Base-by-base conservation (phyloP, 2,113 vertebrate genomes). In the Vidua chalybeata region DNA sequence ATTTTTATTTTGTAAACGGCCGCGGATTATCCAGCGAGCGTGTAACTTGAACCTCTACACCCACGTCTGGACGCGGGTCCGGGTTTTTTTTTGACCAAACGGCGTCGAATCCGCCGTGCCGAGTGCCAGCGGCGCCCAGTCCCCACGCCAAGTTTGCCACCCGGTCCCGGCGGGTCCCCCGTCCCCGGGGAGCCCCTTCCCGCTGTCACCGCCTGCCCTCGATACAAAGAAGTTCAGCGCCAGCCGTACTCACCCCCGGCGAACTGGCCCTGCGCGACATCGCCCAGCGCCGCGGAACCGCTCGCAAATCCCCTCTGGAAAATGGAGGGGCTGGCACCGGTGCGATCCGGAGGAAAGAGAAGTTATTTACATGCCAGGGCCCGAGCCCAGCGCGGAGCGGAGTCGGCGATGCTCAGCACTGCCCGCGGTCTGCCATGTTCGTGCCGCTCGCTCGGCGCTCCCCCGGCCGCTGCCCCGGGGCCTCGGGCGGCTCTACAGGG, bases 161-260 rank as follows among this genome's bases (percentile, higher is more conserved):
- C 58, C 49, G 54, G 27, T 72, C 24, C 56, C 69, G 55, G 73
- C 66, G 11, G 71, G 54, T 75, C 26, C 37, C 17, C 48, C 8
- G 20, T 87, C 80, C 52, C 79, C 30, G 37, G 33, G 77, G 77
- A 81, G 77, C 77, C 77, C 69, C 77, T 46, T 33, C 54, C 92
- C 88, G 80, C 96, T 95, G 96, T 95, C 95, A 94, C 76, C 49
- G 73, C 74, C 76, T 43, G 80, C 89, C 91, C 95, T 85, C 33
- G 10, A 91, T 94, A 96, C 95, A 95, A 96, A 95, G 96, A 96
- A 97, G 96, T 96, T 94, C 56, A 84, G 37, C 73, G 62, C 31
- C 76, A 59, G 89, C 6, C 56, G 87, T 84, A 97, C 96, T 97
- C 94, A 97, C 96, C 96, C 45, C 87, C 92, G 81, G 87, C 80